phyloP scores from a whole-genome alignment of 2,888 invertebrate species.

The Hyles lineata region DNA sequence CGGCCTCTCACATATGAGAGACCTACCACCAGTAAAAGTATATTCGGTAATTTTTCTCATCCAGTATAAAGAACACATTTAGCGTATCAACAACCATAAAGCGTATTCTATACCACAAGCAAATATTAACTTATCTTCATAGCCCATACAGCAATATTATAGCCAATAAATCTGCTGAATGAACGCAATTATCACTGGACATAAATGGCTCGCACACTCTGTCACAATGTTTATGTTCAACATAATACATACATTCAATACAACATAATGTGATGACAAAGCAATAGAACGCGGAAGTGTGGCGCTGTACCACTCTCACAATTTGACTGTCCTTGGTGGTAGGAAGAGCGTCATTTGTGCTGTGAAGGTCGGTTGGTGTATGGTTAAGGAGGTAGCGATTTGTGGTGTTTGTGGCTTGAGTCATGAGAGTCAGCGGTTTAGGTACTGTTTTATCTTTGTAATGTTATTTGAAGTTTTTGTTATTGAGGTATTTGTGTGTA shows the following conservation, averaged over 20 bases:
- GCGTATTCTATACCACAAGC: no score
- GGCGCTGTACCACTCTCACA: constrained; percentile 34
- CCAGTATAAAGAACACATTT: no score
- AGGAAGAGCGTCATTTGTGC: constrained; percentile 60
- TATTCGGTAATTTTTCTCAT: no score
- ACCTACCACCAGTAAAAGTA: no score
- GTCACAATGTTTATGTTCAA: not conserved
- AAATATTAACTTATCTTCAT: no score
- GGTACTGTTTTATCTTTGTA: no score
- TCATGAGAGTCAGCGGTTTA: constrained; percentile 28
- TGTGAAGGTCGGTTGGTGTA: constrained; percentile 47
- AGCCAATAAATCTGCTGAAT: constrained; percentile 1
- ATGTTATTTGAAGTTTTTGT: no score
- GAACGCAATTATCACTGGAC: not conserved
- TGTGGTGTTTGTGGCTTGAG: constrained; percentile 16
- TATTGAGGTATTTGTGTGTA: no score
- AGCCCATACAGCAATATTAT: not conserved
- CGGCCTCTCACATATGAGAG: no score
- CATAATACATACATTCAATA: no score
- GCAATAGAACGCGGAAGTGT: constrained; percentile 33
- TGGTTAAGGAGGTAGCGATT: constrained; percentile 17
- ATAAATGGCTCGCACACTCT: constrained; percentile 5
- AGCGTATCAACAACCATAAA: no score
- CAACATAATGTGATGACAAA: not conserved
- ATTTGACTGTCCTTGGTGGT: constrained; percentile 60